Conservation (phyloP, 2,888 invertebrate species). For the Rotaria sp. region DNA sequence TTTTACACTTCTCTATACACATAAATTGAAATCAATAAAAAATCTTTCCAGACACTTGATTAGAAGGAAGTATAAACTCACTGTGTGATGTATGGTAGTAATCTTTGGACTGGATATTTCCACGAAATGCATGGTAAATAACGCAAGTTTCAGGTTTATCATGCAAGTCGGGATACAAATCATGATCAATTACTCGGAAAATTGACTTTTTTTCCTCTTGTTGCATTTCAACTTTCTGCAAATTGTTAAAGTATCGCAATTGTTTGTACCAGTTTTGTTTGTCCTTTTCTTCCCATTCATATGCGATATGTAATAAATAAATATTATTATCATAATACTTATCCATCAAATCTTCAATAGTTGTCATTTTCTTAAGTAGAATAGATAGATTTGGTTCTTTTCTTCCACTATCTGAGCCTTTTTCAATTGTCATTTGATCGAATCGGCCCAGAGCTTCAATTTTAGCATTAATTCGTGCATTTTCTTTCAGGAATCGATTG, state of each 20-base stretch:
- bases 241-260: background rate
- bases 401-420: background rate
- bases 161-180: background rate
- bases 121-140: background rate
- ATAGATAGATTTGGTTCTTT: background rate
- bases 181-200: background rate
- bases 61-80: background rate
- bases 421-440: background rate
- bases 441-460: background rate
- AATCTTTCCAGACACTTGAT: too few relatives aligned
- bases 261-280: background rate
- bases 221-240: background rate
- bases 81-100: background rate
- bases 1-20: too few relatives aligned
- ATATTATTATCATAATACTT: background rate
- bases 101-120: background rate
- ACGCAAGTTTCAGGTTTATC: background rate
- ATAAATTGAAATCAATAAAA: too few relatives aligned
- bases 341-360: background rate
- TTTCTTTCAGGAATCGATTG: background rate
- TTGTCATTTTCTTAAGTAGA: background rate
- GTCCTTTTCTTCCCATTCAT: background rate
- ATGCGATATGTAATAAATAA: background rate
- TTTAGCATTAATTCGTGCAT: background rate
- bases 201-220: background rate